Evolutionary conservation across 2,797 vertebrate genomes (phyloP).

Genomic region (Crocodylus rhombifer): DNA sequence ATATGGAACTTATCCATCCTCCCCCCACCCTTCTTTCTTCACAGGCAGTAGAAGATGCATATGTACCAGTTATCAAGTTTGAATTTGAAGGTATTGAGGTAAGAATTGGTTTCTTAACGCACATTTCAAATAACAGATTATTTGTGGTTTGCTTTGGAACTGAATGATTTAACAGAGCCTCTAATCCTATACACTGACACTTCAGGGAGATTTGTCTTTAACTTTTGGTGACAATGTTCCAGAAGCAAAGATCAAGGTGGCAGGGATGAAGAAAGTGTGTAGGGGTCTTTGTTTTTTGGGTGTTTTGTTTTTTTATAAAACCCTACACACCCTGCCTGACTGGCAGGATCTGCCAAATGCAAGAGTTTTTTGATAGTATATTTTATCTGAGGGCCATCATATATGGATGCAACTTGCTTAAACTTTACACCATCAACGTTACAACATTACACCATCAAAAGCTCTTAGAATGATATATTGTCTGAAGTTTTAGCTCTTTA

Average conservation of each 20-base stretch:
- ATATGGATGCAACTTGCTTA: not conserved
- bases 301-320: too few species aligned
- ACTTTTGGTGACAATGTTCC: too few species aligned
- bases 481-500: not conserved
- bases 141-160: not conserved
- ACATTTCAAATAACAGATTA: not conserved
- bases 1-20: not conserved
- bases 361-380: not conserved
- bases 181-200: not conserved
- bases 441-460: not conserved
- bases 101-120: constrained; percentile 43
- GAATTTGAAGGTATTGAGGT: constrained; percentile 98
- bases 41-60: constrained; percentile 97
- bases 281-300: too few species aligned
- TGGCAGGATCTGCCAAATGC: not conserved
- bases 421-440: not conserved
- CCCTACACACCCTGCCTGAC: not conserved
- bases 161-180: not conserved
- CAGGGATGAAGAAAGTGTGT: too few species aligned
- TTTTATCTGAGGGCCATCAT: not conserved
- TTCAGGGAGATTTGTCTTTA: too few species aligned
- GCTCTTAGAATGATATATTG: not conserved
- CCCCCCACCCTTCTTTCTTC: constrained; percentile 1
- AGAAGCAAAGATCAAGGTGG: too few species aligned
- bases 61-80: constrained; percentile 98